phyloP scores from a whole-genome alignment of 2,797 vertebrate genomes.

The Enteromius afrohamiltoni region DNA sequence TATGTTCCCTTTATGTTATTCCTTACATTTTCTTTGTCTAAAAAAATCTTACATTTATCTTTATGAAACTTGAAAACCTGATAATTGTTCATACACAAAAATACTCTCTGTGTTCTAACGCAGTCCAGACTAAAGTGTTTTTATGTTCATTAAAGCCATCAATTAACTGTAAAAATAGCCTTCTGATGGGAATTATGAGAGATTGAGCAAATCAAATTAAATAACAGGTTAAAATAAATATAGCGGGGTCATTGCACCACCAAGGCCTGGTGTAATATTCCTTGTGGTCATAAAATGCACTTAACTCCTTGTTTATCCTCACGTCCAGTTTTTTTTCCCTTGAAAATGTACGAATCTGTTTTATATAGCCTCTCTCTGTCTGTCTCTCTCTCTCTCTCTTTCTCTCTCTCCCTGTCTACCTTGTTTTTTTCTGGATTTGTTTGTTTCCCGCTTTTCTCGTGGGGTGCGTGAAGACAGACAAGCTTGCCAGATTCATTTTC shows the following conservation, averaged over 20 bases:
- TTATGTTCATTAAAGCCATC: background rate
- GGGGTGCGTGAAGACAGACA: slow-evolving; percentile 92
- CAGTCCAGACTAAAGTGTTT: slow-evolving; percentile 10
- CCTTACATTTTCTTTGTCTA: background rate
- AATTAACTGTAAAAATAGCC: background rate
- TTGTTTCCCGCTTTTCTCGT: slow-evolving; percentile 90
- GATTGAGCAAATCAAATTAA: slow-evolving; percentile 7
- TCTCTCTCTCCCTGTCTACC: slow-evolving; percentile 40
- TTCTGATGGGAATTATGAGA: background rate
- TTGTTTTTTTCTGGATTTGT: slow-evolving; percentile 78
- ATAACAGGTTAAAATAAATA: slow-evolving; percentile 2
- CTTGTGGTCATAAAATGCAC: background rate
- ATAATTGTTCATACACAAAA: background rate
- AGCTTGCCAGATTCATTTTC: slow-evolving; percentile 99
- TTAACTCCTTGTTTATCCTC: background rate
- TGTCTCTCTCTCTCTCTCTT: background rate
- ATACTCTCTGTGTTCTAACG: background rate
- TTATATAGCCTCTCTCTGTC: slow-evolving; percentile 4
- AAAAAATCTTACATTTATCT: background rate
- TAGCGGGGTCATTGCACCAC: slow-evolving; percentile 31
- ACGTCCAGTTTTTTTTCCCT: slow-evolving; percentile 4
- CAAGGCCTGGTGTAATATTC: background rate
- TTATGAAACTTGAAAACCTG: background rate
- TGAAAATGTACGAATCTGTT: slow-evolving; percentile 24
- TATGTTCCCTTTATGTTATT: background rate